Conservation (phyloP, 2,113 vertebrate genomes). For the Phrynosoma platyrhinos region DNA sequence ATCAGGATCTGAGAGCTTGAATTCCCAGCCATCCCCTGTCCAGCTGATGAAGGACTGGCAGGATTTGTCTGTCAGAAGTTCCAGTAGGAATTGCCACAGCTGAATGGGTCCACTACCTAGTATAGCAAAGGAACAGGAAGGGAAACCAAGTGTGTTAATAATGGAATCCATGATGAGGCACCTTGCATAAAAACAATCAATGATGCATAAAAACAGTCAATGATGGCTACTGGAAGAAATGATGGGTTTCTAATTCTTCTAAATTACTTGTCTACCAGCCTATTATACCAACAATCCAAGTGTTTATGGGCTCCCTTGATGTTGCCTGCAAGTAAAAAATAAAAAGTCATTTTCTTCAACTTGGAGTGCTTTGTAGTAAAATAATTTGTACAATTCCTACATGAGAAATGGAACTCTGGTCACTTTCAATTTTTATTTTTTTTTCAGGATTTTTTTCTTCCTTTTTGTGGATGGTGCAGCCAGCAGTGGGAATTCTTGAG, state of each 20-base stretch:
- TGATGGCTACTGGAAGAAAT: not conserved
- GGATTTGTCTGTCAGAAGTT: conserved; percentile 98
- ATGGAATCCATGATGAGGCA: not conserved
- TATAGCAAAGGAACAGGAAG: conserved; percentile 56
- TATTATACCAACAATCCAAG: too few species aligned
- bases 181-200: not conserved
- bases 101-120: conserved; percentile 98
- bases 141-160: not conserved
- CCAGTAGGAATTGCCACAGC: conserved; percentile 98
- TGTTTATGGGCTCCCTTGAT: too few species aligned
- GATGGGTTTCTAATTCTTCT: not conserved
- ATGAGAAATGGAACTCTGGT: too few species aligned
- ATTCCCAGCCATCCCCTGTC: conserved; percentile 99
- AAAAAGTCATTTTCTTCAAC: too few species aligned
- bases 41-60: conserved; percentile 99
- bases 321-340: too few species aligned
- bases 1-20: conserved; percentile 98
- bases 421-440: too few species aligned
- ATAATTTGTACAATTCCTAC: too few species aligned
- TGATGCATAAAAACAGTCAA: not conserved
- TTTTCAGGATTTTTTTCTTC: too few species aligned
- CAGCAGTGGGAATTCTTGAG: too few species aligned
- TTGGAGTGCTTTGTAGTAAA: too few species aligned
- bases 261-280: not conserved
- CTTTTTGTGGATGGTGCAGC: too few species aligned